Base-by-base conservation (phyloP, 2,797 vertebrate species). In the Sebastiscus tertius region DNA sequence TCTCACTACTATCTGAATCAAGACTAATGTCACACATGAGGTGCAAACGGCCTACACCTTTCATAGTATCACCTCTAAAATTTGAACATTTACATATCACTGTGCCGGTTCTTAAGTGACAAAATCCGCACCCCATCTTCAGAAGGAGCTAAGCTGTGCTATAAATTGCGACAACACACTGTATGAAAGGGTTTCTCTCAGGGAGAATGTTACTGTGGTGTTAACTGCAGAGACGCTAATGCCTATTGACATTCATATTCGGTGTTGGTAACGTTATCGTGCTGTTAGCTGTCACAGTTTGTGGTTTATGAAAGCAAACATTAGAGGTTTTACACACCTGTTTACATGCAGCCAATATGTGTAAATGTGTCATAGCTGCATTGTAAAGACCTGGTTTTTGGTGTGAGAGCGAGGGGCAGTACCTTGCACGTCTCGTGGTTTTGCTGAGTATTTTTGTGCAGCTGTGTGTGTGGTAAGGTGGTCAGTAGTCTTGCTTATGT, bases 401-500 rank as follows among this genome's bases (percentile, higher is more conserved):
- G 11, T 52, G 71, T 59, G 18, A 14, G 36, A 33, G 36, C 7
- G 3, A 60, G 31, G 33, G 49, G 70, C 33, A 6, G 39, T 77
- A 22, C 27, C 18, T 22, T 34, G 13, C 39, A 76, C 36, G 0
- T 80, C 22, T 66, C 62, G 71, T 71, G 60, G 63, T 75, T 75
- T 65, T 49, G 62, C 65, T 62, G 6, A 75, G 72, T 66, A 18
- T 81, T 26, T 72, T n/a, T 77, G 60, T 72, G 74, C 62, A 75
- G 55, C 52, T 67, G 54, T 55, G 58, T 70, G 64, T 68, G 67
- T 68, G 75, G 59, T 61, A 31, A 31, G 56, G 61, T 14, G 34
- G 59, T 61, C 27, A 20, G 59, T 61, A 20, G 8, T 20, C 9
- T 31, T 63, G 34, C 12, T 49, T 49, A 18, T 49, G 46, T 20